A percentile compares a stretch with the other conserved stretches of the same genome.
Evolutionary conservation across 2,113 vertebrate species (phyloP).

Genomic region (Cisticola juncidis): DNA sequence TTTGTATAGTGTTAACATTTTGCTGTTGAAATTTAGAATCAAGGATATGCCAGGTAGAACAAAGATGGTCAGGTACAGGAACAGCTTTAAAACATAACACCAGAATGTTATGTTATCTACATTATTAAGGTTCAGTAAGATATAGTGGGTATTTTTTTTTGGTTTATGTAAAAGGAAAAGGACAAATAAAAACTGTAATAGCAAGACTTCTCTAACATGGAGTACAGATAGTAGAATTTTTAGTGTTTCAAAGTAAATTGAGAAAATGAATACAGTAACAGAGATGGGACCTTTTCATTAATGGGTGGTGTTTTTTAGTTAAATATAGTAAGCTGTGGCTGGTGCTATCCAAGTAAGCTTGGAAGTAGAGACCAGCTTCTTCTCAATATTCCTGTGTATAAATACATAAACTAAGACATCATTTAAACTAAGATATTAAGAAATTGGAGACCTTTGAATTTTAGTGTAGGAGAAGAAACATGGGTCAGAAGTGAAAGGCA

Average conservation of each 20-base stretch:
- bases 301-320: not conserved
- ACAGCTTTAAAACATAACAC: not conserved
- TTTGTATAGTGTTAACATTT: not conserved
- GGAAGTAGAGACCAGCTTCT: not conserved
- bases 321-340: not conserved
- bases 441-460: not conserved
- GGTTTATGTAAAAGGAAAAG: not conserved
- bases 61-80: not conserved
- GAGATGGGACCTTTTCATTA: not conserved
- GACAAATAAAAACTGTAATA: not conserved
- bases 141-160: not conserved
- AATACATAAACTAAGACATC: not conserved
- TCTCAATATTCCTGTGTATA: not conserved
- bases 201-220: not conserved
- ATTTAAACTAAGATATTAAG: not conserved
- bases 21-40: not conserved
- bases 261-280: not conserved
- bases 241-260: not conserved
- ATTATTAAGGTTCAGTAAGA: not conserved
- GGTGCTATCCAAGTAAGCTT: not conserved
- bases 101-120: not conserved
- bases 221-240: not conserved
- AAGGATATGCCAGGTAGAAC: not conserved
- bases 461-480: not conserved
- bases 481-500: not conserved